Base-by-base conservation (phyloP, 2,113 vertebrate genomes). In the Chitala chitala region DNA sequence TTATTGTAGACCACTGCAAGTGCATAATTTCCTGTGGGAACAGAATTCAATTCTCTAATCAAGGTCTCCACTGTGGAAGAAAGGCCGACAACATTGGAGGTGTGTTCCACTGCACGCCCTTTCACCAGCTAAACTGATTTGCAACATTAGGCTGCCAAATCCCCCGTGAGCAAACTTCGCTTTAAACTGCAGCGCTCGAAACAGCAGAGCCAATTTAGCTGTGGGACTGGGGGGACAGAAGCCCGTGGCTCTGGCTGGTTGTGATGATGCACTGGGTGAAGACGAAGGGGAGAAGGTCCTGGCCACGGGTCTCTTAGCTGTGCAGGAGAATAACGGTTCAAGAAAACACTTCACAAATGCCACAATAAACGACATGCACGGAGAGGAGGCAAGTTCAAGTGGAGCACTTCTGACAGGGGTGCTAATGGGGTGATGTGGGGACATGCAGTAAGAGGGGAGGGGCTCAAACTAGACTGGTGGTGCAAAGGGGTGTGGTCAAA, bases 1-100 rank as follows among this genome's bases (percentile, higher is more conserved):
- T 13, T 22, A 29, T 58, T 46, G 38, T 46, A 3, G 40, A 42
- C 54, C 29, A 24, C 22, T 42, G 55, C 29, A 29, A 29, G 40
- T 46, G 17, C 40, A 22, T 61, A 9, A 59, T 61, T 59, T 48
- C 54, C 71, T 72, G 8, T 48, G 55, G 40, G 54, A 61, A 24
- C 26, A 29, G 40, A 68, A 68, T 1, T 5, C 5, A 20, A 15
- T 9, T 2, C 40, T 48, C 5, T n/a, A 42, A 46, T 36, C 38
- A 10, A 22, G 20, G 40, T 1, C 33, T 42, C 22, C 40, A 26
- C 42, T 46, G 64, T 20, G 53, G 53, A 22, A 6, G 53, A 20
- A 3, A 2, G 2, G 53, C 4, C 64, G 3, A n/a, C 64, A 48
- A 22, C 64, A 29, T 12, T 5, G 12, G 64, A 46, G 42, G 12